A percentile compares a stretch with the other conserved stretches of the same genome.
phyloP scores from a whole-genome alignment of 2,797 vertebrate species.

The Eulemur mongoz region DNA sequence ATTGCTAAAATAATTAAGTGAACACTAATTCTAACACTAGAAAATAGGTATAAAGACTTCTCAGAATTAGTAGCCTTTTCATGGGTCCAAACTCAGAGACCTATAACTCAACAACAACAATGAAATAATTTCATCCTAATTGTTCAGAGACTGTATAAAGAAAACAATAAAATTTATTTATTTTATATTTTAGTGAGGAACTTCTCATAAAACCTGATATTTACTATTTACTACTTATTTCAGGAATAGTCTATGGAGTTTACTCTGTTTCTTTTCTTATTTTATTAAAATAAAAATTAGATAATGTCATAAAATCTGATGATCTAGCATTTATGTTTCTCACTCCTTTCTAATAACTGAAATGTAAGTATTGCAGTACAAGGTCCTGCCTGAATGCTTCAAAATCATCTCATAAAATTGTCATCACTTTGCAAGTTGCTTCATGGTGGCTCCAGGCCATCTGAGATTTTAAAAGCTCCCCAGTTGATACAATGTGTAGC shows the following conservation, averaged over 20 bases:
- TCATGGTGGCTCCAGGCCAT: not conserved
- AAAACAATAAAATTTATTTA: not conserved
- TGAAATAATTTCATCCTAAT: not conserved
- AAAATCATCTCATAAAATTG: not conserved
- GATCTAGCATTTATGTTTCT: not conserved
- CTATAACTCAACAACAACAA: not conserved
- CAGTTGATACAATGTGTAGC: not conserved
- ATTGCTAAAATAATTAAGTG: conserved; percentile 17
- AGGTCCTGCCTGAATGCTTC: not conserved
- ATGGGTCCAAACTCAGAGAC: not conserved
- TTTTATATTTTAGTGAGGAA: not conserved
- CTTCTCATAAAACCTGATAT: not conserved
- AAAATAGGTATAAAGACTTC: not conserved
- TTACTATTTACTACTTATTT: not conserved
- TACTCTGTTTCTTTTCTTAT: not conserved
- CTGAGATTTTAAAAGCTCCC: not conserved
- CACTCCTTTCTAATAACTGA: not conserved
- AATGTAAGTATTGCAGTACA: not conserved
- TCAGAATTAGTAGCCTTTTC: not conserved
- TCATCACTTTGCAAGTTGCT: not conserved
- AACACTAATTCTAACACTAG: not conserved
- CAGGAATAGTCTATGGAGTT: not conserved
- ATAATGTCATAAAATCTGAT: not conserved
- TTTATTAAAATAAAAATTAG: conserved; percentile 10
- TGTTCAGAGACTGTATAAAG: not conserved